Evolutionary conservation across 2,888 invertebrate genomes (phyloP).

Genomic region (Macroteleia sp.): DNA sequence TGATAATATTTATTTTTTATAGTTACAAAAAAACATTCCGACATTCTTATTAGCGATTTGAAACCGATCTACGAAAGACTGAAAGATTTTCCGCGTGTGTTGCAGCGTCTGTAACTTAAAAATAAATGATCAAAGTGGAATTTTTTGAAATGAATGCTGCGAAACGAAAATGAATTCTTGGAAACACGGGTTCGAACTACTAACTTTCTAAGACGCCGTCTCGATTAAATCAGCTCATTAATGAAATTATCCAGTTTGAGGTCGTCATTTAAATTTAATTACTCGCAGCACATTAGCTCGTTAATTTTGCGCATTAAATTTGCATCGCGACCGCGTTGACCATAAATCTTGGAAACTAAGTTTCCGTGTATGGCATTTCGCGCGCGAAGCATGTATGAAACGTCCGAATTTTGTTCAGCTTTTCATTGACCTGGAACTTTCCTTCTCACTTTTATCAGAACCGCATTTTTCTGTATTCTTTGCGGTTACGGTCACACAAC

Average conservation of each 20-base stretch:
- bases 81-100: too few relatives aligned
- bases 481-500: conserved; percentile 37
- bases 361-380: conserved; percentile 11
- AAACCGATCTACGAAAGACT: too few relatives aligned
- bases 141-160: too few relatives aligned
- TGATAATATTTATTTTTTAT: too few relatives aligned
- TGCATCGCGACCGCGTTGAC: background rate
- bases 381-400: too few relatives aligned
- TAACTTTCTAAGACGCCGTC: background rate
- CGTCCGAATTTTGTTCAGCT: too few relatives aligned
- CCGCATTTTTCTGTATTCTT: conserved; percentile 29
- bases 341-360: conserved; percentile 17
- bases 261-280: conserved; percentile 8
- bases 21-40: too few relatives aligned
- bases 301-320: conserved; percentile 8
- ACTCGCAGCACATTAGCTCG: background rate
- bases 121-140: too few relatives aligned
- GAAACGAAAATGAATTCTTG: too few relatives aligned
- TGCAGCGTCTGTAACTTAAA: too few relatives aligned
- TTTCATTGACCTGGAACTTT: conserved; percentile 8
- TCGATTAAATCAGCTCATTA: background rate
- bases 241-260: background rate
- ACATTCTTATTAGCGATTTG: too few relatives aligned
- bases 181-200: too few relatives aligned
- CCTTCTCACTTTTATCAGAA: conserved; percentile 35